phyloP scores from a whole-genome alignment of 2,113 vertebrate species.

The Ciconia maguari region DNA sequence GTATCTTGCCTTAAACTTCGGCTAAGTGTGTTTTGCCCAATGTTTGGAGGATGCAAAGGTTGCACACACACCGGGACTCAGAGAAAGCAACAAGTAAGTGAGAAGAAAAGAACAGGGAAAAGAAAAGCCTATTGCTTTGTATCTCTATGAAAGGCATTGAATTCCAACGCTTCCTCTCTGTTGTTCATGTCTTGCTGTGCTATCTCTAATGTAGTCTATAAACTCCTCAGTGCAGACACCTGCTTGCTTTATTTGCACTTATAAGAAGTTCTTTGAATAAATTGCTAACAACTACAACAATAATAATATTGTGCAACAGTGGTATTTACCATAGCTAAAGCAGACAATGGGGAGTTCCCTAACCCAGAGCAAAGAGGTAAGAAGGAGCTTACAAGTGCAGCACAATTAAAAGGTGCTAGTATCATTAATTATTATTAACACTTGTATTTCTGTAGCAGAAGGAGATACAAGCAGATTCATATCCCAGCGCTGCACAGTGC shows the following conservation, averaged over 20 bases:
- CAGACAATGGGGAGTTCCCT: constrained; percentile 29
- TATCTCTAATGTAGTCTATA: neutral
- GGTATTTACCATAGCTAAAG: constrained; percentile 13
- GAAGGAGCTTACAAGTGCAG: neutral
- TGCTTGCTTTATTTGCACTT: constrained; percentile 38
- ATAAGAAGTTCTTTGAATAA: constrained; percentile 46
- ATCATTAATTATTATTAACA: constrained; percentile 47
- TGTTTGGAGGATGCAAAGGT: neutral
- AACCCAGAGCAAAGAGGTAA: neutral
- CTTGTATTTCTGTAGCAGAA: constrained; percentile 14
- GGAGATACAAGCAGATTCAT: constrained; percentile 4
- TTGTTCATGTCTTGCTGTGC: constrained; percentile 24
- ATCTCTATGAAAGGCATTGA: neutral
- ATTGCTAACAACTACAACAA: constrained; percentile 1
- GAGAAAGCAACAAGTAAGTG: neutral
- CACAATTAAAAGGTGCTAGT: constrained; percentile 47
- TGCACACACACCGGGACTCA: neutral
- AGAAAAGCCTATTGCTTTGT: neutral
- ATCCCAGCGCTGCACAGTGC: neutral
- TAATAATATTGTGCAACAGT: neutral
- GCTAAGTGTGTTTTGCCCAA: neutral
- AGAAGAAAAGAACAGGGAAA: neutral
- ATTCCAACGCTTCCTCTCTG: neutral
- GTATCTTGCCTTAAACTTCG: neutral
- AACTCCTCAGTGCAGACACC: constrained; percentile 10